Conservation (phyloP, 2,113 vertebrate genomes). For the Ascaphus truei region DNA sequence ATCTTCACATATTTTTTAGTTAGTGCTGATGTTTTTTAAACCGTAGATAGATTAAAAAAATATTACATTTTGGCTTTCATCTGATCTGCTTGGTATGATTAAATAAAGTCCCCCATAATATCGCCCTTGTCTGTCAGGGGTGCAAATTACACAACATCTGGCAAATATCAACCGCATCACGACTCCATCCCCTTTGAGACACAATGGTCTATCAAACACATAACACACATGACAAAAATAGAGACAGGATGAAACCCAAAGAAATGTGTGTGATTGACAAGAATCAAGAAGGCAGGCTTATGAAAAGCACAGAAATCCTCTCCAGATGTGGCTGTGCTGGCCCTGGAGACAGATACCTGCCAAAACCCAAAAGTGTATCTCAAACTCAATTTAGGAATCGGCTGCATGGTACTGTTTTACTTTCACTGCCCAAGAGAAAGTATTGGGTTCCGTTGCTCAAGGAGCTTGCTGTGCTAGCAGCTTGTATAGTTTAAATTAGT, state of each 20-base stretch:
- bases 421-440: constrained; percentile 45
- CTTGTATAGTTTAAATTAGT: constrained; percentile 41
- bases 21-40: constrained; percentile 38
- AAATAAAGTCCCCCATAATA: constrained; percentile 49
- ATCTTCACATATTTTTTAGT: constrained; percentile 29
- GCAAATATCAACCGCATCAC: constrained; percentile 45
- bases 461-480: constrained; percentile 38
- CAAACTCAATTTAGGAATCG: constrained; percentile 41
- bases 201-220: constrained; percentile 29
- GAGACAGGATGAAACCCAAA: constrained; percentile 24
- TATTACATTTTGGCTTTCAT: constrained; percentile 44
- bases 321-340: constrained; percentile 38
- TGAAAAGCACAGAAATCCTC: constrained; percentile 30
- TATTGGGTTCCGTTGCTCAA: constrained; percentile 45
- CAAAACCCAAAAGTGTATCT: constrained; percentile 27
- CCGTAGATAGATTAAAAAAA: constrained; percentile 29
- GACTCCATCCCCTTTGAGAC: constrained; percentile 23
- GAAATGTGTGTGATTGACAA: constrained; percentile 18
- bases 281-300: constrained; percentile 1
- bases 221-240: constrained; percentile 30
- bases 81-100: constrained; percentile 44
- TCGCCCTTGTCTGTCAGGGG: constrained; percentile 45
- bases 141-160: constrained; percentile 45
- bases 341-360: constrained; percentile 29
- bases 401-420: constrained; percentile 44